These are phyloP conservation scores for Phaedon cochleariae DNA, from an alignment of 2,888 invertebrate genomes.

Conservation along the genomic window DNA sequence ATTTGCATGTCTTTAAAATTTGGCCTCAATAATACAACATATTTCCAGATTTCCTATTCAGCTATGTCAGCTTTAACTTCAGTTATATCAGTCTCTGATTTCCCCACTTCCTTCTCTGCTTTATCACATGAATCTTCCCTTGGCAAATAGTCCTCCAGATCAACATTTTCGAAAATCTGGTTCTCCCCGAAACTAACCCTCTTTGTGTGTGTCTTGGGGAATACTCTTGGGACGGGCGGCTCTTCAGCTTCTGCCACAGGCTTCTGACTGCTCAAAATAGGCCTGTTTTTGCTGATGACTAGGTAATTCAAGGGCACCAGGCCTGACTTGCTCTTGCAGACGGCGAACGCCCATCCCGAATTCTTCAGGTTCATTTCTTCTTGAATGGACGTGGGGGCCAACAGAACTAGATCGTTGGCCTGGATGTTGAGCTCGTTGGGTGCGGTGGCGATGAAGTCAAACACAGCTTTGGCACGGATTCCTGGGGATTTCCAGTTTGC, in stretches of 20 bases:
- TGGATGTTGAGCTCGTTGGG: slow-evolving; percentile 81
- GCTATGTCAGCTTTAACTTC: slow-evolving; percentile 11
- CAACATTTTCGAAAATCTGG: slow-evolving; percentile 54
- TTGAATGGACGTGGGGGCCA: slow-evolving; percentile 88
- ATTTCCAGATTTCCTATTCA: slow-evolving; percentile 38
- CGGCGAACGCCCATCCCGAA: slow-evolving; percentile 75
- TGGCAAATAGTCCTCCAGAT: slow-evolving; percentile 47
- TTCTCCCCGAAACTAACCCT: slow-evolving; percentile 61
- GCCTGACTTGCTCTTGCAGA: slow-evolving; percentile 68
- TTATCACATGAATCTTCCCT: slow-evolving; percentile 13
- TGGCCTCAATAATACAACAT: not conserved
- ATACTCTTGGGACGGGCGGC: slow-evolving; percentile 38
- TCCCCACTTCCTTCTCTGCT: slow-evolving; percentile 35
- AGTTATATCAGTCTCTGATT: not conserved
- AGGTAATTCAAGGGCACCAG: slow-evolving; percentile 72
- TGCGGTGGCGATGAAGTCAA: slow-evolving; percentile 77
- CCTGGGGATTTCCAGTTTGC: slow-evolving; percentile 75
- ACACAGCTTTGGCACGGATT: slow-evolving; percentile 71
- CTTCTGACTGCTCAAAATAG: slow-evolving; percentile 21
- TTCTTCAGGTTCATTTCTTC: slow-evolving; percentile 69
- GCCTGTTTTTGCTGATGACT: slow-evolving; percentile 51
- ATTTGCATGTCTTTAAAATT: slow-evolving; percentile 40
- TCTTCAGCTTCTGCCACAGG: slow-evolving; percentile 4
- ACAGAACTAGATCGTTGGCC: slow-evolving; percentile 77
- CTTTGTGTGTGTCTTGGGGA: slow-evolving; percentile 51